Evolutionary conservation across 2,113 vertebrate species (phyloP).

Genomic region (Leptosomus discolor): DNA sequence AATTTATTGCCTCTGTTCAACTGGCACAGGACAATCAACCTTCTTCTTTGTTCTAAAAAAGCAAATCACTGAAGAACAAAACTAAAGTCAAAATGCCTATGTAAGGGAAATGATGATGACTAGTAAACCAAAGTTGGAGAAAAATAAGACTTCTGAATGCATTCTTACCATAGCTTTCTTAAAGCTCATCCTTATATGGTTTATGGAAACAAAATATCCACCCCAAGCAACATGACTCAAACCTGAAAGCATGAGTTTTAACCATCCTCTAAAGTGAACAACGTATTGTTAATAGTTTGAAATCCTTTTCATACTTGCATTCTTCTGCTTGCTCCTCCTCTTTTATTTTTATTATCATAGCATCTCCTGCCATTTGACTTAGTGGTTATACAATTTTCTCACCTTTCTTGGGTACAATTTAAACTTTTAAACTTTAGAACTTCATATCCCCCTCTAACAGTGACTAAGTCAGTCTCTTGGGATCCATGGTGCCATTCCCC

Average conservation of each 20-base stretch:
- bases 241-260: constrained; percentile 15
- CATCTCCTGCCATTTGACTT: neutral
- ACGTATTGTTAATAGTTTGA: neutral
- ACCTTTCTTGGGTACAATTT: neutral
- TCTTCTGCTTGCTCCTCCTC: neutral
- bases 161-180: constrained; percentile 42
- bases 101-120: constrained; percentile 6
- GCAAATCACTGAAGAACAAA: neutral
- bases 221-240: neutral
- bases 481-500: neutral
- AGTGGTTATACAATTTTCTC: neutral
- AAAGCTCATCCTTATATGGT: constrained; percentile 35
- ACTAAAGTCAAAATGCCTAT: neutral
- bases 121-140: neutral
- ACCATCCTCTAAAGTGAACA: constrained; percentile 1
- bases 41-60: neutral
- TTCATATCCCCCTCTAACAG: neutral
- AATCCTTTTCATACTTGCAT: neutral
- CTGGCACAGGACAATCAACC: neutral
- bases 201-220: constrained; percentile 8
- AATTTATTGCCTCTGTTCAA: neutral
- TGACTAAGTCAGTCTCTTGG: neutral
- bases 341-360: neutral
- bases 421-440: neutral
- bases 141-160: neutral